A percentile compares a stretch with the other conserved stretches of the same genome.
Evolutionary conservation across 2,888 invertebrate genomes (phyloP).

Genomic region (Drosophila anomelani): DNA sequence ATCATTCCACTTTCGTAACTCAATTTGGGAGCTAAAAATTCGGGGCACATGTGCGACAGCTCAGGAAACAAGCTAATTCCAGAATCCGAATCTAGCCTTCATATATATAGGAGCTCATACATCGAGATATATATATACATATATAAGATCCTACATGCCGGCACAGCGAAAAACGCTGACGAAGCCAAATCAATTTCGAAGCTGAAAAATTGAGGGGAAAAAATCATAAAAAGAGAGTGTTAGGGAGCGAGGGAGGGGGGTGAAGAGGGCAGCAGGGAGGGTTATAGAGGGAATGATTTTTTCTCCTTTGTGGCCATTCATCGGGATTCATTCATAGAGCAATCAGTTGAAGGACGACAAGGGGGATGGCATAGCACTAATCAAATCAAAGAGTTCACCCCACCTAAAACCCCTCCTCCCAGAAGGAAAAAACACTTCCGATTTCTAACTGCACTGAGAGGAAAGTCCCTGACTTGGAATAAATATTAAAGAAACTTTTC

Average conservation of each 20-base stretch:
- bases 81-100: slow-evolving; percentile 24
- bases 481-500: not conserved
- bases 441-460: slow-evolving; percentile 8
- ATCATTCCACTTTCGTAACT: slow-evolving; percentile 55
- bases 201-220: slow-evolving; percentile 45
- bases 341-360: slow-evolving; percentile 40
- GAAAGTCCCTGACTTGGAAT: too few species aligned
- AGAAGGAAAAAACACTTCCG: slow-evolving; percentile 29
- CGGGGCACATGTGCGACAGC: slow-evolving; percentile 45
- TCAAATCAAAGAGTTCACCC: slow-evolving; percentile 41
- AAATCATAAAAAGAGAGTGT: slow-evolving; percentile 22
- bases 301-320: slow-evolving; percentile 63
- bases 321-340: slow-evolving; percentile 63
- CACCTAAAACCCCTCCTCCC: not conserved
- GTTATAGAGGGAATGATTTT: slow-evolving; percentile 6
- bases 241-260: too few species aligned
- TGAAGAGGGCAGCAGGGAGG: not conserved
- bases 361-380: slow-evolving; percentile 27
- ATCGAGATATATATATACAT: not conserved
- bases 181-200: slow-evolving; percentile 69
- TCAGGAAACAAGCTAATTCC: slow-evolving; percentile 58
- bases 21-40: slow-evolving; percentile 48
- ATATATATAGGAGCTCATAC: not conserved
- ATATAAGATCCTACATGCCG: slow-evolving; percentile 2
- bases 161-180: slow-evolving; percentile 39